Conservation (phyloP, 2,888 invertebrate species). For the Drosophila acutilabella region DNA sequence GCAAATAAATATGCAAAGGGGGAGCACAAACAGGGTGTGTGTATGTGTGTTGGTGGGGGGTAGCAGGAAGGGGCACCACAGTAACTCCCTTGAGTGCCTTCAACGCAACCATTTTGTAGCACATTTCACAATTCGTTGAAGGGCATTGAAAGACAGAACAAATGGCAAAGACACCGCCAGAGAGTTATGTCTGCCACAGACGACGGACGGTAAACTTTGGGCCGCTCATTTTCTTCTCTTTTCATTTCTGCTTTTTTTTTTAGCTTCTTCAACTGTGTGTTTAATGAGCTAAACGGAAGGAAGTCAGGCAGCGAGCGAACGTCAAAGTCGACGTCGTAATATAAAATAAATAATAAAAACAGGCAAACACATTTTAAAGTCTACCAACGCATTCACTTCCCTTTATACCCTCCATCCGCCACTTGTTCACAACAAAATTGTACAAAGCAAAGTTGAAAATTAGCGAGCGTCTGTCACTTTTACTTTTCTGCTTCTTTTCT, state of each 20-base stretch:
- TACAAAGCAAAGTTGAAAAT: constrained; percentile 70
- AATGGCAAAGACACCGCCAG: constrained; percentile 62
- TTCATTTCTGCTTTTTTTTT: constrained; percentile 11
- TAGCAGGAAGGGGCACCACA: background rate
- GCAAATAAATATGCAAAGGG: constrained; percentile 69
- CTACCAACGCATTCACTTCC: constrained; percentile 2
- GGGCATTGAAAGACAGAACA: constrained; percentile 54
- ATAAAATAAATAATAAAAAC: constrained; percentile 76
- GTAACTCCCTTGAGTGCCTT: constrained; percentile 76
- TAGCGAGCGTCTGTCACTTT: constrained; percentile 76
- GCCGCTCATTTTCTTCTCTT: too few relatives aligned
- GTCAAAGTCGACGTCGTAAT: constrained; percentile 66
- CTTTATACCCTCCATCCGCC: background rate
- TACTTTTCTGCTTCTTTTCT: constrained; percentile 43
- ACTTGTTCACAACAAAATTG: constrained; percentile 9
- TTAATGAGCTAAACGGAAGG: constrained; percentile 83
- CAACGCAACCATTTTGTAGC: constrained; percentile 41
- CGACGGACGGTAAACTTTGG: constrained; percentile 39
- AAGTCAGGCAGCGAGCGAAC: constrained; percentile 72
- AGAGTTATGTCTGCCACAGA: constrained; percentile 62
- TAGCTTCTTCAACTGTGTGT: constrained; percentile 49
- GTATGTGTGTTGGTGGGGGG: background rate
- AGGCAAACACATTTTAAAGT: constrained; percentile 63
- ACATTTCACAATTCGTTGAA: constrained; percentile 71
- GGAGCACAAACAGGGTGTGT: constrained; percentile 10